Evolutionary conservation across 1,140 invertebrate species (phyloP), one percentile per base, ranked within the genome.

Genomic region (Scaptomyza graminum): DNA sequence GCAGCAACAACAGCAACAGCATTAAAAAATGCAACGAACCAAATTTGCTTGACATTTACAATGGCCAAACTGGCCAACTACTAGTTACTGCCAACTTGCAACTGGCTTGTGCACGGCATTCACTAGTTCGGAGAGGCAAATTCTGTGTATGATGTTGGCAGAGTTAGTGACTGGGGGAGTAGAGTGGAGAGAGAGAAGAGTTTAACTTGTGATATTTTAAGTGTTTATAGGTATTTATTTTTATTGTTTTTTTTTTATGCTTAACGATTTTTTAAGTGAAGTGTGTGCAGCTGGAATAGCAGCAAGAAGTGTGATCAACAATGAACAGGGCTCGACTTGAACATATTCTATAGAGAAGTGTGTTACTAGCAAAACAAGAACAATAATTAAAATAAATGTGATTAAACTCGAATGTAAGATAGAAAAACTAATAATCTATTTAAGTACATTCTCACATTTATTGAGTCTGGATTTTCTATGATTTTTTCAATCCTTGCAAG

Each of bases 171-270:
- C n/a, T 41, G 15, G 25, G 16, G 25, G 11, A 31, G 44, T 5
- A 4, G 22, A 15, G 39, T 2, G 16, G 3, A n/a, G 51, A 5
- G 31, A 22, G 18, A 39, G 37, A 9, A 11, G 18, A 55, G 55
- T 13, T 51, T 52, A 59, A 69, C 71, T 74, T 87, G 70, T 79
- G 82, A 83, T 83, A 87, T 87, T 87, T 87, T 76, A 88, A 87
- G 82, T 87, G 82, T 87, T 87, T 87, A 87, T 88, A 87, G 82
- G 83, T 87, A 87, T 87, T 87, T 87, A 73, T 76, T 87, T 87
- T 88, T 88, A 87, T 87, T 87, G 82, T 87, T 87, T 88, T 74
- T n/a, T 87, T 87, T 88, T 82, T 87, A 87, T 87, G 83, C 79
- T 87, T 82, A 87, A 87, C 79, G 83, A 87, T 87, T 88, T 87